These are phyloP conservation scores for Eupithecia exiguata DNA, from an alignment of 2,888 invertebrate species.

Conservation along the genomic window DNA sequence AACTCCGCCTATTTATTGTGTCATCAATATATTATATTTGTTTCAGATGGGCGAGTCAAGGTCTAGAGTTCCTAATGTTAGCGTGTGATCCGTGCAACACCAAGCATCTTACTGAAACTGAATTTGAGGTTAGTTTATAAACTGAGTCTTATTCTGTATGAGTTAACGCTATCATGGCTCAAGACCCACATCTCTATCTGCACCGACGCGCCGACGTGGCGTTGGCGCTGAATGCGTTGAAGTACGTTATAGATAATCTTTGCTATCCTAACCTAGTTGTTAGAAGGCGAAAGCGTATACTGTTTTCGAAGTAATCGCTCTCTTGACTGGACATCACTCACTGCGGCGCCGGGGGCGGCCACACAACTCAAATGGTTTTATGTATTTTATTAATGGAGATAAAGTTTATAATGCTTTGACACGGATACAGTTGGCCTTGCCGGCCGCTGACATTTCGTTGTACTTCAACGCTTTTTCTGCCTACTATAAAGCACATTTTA, in stretches of 20 bases:
- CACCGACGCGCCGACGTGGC: too few species aligned
- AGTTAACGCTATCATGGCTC: too few species aligned
- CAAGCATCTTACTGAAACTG: conserved; percentile 88
- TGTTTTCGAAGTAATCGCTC: background rate
- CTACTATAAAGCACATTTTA: background rate
- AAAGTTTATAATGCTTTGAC: background rate
- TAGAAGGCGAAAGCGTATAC: background rate
- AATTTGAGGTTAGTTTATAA: conserved; percentile 86
- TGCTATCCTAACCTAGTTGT: background rate
- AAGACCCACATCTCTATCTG: too few species aligned
- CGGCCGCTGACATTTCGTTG: background rate
- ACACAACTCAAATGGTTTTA: background rate
- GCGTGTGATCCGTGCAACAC: conserved; percentile 94
- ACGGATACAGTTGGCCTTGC: background rate
- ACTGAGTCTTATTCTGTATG: background rate
- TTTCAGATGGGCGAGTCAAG: conserved; percentile 93
- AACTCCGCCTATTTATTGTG: too few species aligned
- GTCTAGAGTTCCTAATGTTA: conserved; percentile 92
- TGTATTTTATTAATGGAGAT: background rate
- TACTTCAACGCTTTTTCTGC: background rate
- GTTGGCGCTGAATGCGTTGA: too few species aligned
- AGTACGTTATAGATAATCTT: background rate
- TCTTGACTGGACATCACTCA: background rate
- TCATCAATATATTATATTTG: conserved; percentile 2
- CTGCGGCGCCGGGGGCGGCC: background rate